Evolutionary conservation across 1,140 invertebrate species (phyloP).

Genomic region (Diabrotica virgifera): DNA sequence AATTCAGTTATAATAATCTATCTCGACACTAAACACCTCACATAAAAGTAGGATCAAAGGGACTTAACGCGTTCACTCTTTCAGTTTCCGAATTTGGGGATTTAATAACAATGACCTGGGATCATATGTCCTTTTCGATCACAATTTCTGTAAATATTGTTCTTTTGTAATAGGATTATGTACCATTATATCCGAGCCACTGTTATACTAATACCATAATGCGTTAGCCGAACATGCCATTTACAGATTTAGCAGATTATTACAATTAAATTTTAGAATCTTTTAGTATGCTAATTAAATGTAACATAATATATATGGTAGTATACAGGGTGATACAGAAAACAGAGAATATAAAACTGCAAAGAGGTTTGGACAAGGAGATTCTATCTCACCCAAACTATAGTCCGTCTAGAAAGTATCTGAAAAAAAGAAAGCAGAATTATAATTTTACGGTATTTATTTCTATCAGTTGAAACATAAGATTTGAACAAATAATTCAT

Average conservation of each 20-base stretch:
- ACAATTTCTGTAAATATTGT: background rate
- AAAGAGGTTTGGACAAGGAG: too few relatives aligned
- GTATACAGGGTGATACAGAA: too few relatives aligned
- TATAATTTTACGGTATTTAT: too few relatives aligned
- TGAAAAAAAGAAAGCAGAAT: too few relatives aligned
- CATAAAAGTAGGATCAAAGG: background rate
- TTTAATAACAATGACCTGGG: background rate
- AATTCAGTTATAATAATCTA: background rate
- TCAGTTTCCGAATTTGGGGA: background rate
- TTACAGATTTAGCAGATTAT: background rate
- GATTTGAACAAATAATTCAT: too few relatives aligned
- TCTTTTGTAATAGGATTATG: background rate
- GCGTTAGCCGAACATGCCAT: background rate
- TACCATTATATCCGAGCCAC: background rate
- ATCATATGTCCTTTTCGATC: slow-evolving; percentile 2
- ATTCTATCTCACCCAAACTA: too few relatives aligned
- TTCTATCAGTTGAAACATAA: too few relatives aligned
- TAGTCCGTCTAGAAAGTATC: too few relatives aligned
- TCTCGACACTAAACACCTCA: background rate
- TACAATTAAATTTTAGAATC: too few relatives aligned
- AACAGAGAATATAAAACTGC: too few relatives aligned
- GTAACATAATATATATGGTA: too few relatives aligned
- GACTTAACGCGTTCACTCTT: background rate
- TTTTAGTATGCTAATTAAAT: too few relatives aligned
- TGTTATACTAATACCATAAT: background rate